phyloP scores from a whole-genome alignment of 2,888 invertebrate species.

The Synanthedon andrenaeformis region DNA sequence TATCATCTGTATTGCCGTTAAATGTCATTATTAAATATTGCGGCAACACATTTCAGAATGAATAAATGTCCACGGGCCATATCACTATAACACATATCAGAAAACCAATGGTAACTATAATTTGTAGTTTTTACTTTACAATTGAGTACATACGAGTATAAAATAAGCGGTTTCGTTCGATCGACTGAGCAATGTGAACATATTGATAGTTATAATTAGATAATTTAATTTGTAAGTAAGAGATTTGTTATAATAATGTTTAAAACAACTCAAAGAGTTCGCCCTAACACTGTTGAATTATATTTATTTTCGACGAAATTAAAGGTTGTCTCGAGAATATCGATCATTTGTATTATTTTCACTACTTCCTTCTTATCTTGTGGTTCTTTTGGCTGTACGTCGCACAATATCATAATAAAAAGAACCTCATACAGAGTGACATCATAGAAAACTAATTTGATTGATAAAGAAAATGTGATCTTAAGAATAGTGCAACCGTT shows the following conservation, averaged over 20 bases:
- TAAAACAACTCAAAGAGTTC: constrained; percentile 63
- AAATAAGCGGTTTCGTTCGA: constrained; percentile 12
- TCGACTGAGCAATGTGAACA: constrained; percentile 38
- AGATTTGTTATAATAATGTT: constrained; percentile 60
- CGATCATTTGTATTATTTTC: neutral
- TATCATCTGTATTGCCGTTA: no score
- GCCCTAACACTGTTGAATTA: constrained; percentile 59
- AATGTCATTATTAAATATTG: no score
- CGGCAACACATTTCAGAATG: no score
- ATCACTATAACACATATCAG: no score
- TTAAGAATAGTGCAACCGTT: no score
- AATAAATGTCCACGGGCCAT: no score
- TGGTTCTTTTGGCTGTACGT: no score
- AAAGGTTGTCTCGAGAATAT: constrained; percentile 64
- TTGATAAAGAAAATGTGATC: no score
- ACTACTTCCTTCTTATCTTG: no score
- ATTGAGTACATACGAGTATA: neutral
- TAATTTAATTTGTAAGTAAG: constrained; percentile 39
- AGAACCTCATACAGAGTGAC: no score
- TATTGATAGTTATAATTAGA: constrained; percentile 34
- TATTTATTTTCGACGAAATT: constrained; percentile 65
- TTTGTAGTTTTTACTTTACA: neutral
- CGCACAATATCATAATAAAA: no score
- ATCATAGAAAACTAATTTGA: no score
- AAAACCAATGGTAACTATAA: neutral